Evolutionary conservation across 2,113 vertebrate species (phyloP).

Genomic region (Psettodes erumei): DNA sequence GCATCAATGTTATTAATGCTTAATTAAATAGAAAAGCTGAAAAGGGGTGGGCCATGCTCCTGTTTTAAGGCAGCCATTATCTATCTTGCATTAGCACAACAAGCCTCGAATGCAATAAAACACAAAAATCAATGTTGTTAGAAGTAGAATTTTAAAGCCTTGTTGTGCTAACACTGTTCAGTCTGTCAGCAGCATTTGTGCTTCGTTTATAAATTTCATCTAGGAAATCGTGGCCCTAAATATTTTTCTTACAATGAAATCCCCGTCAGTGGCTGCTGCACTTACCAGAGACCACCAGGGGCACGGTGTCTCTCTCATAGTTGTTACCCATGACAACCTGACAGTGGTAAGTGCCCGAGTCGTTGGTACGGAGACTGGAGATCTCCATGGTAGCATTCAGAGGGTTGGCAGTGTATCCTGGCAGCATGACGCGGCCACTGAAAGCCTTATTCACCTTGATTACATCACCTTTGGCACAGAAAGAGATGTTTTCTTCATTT

Average conservation of each 20-base stretch:
- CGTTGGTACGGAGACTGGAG: conserved; percentile 86
- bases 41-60: background rate
- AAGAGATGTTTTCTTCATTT: conserved; percentile 47
- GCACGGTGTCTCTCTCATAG: conserved; percentile 91
- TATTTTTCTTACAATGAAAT: conserved; percentile 28
- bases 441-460: conserved; percentile 91
- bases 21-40: conserved; percentile 28
- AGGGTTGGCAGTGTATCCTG: conserved; percentile 83
- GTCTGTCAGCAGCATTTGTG: background rate
- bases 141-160: conserved; percentile 3
- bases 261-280: conserved; percentile 19
- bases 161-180: conserved; percentile 10
- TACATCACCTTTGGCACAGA: conserved; percentile 89
- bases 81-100: conserved; percentile 29
- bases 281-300: conserved; percentile 93
- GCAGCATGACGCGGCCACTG: conserved; percentile 87
- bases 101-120: conserved; percentile 21
- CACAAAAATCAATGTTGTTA: conserved; percentile 15
- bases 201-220: conserved; percentile 26
- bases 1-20: conserved; percentile 50
- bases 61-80: conserved; percentile 35
- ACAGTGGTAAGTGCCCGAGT: conserved; percentile 92
- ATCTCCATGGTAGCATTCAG: conserved; percentile 90
- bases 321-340: conserved; percentile 89
- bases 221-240: conserved; percentile 23